phyloP scores from a whole-genome alignment of 2,888 invertebrate genomes.

The Coelinius sp. region DNA sequence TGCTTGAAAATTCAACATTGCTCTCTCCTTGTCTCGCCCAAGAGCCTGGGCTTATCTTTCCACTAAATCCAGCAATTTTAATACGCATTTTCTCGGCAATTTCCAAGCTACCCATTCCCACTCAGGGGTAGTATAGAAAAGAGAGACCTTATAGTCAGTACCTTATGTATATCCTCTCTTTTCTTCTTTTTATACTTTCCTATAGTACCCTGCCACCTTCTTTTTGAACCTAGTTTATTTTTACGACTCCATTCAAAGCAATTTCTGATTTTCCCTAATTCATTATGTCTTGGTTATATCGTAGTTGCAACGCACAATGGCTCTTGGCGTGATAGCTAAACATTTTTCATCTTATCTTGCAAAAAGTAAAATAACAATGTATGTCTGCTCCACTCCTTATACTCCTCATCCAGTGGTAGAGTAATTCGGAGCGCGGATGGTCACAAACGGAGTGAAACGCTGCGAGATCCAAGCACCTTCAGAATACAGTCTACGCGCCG shows the following conservation, averaged over 20 bases:
- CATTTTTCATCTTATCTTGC: conserved; percentile 25
- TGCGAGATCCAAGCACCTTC: too few relatives aligned
- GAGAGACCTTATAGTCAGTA: conserved; percentile 43
- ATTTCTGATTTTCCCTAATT: conserved; percentile 70
- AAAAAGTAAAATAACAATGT: too few relatives aligned
- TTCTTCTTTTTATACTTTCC: conserved; percentile 42
- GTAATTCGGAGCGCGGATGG: too few relatives aligned
- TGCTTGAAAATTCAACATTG: conserved; percentile 42
- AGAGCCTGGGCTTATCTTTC: conserved; percentile 72
- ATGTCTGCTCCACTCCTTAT: too few relatives aligned
- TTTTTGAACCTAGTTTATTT: conserved; percentile 63
- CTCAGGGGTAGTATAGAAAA: conserved; percentile 20
- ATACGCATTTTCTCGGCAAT: conserved; percentile 73
- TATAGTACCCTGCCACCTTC: conserved; percentile 40
- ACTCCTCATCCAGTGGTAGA: too few relatives aligned
- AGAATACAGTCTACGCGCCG: too few relatives aligned
- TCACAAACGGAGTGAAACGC: too few relatives aligned
- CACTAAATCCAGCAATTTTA: conserved; percentile 75
- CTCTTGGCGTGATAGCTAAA: conserved; percentile 11
- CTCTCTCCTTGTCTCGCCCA: conserved; percentile 41
- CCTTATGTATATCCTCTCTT: conserved; percentile 40
- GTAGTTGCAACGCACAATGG: conserved; percentile 5
- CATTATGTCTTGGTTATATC: conserved; percentile 60
- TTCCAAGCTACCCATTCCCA: conserved; percentile 67
- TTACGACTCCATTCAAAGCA: conserved; percentile 68